A percentile compares a stretch with the other conserved stretches of the same genome.
Evolutionary conservation across 2,888 invertebrate species (phyloP).

Genomic region (Allophyes oxyacanthae): DNA sequence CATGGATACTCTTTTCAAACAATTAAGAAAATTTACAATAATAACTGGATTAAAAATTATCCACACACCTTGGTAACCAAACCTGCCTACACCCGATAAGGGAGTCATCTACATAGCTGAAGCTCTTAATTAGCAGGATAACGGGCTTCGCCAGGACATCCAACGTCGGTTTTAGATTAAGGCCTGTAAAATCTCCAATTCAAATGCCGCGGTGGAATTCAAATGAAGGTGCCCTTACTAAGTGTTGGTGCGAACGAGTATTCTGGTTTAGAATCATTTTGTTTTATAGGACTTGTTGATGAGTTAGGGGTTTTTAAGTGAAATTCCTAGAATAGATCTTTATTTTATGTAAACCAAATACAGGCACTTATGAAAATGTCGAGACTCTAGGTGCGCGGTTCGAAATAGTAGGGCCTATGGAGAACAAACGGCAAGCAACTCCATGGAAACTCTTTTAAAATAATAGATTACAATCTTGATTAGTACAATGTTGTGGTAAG

Average conservation of each 20-base stretch:
- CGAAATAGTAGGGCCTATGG: no score
- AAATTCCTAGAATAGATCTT: no score
- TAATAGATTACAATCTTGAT: no score
- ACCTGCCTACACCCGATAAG: constrained; percentile 22
- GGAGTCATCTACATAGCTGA: constrained; percentile 60
- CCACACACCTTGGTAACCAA: neutral
- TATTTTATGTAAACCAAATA: no score
- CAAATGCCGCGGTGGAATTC: constrained; percentile 81
- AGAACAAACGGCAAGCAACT: no score
- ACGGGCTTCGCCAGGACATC: constrained; percentile 71
- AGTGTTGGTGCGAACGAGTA: constrained; percentile 11
- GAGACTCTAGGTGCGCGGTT: no score
- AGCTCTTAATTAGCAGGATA: constrained; percentile 79
- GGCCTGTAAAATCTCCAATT: constrained; percentile 85
- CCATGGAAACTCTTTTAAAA: no score
- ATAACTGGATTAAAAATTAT: neutral
- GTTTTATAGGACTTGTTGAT: neutral
- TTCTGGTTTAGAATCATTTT: constrained; percentile 10
- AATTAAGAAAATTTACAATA: no score
- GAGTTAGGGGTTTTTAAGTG: no score
- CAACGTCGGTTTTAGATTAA: constrained; percentile 82
- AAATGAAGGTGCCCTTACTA: constrained; percentile 73
- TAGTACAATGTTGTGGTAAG: no score
- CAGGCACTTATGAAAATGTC: no score
- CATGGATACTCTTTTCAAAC: no score